Percentiles rank a stretch among this genome's conserved stretches.
These are phyloP conservation scores for Polypterus bichir DNA, from an alignment of 2,113 vertebrate species.

Conservation along the genomic window DNA sequence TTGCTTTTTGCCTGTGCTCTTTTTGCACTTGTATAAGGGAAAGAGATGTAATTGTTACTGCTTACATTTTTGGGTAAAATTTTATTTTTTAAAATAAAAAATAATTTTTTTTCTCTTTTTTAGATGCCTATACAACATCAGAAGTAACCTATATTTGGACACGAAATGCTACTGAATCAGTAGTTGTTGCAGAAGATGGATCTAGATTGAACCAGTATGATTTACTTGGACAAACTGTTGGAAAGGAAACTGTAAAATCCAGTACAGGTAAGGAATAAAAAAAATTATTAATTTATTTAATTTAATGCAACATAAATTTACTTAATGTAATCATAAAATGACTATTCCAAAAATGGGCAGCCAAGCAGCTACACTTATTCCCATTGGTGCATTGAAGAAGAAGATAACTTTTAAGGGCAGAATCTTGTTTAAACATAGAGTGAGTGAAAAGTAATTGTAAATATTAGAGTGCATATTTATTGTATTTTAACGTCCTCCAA, in stretches of 20 bases:
- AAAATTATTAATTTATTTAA: background rate
- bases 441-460: background rate
- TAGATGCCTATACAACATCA: constrained; percentile 90
- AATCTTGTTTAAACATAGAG: background rate
- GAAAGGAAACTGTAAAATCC: constrained; percentile 89
- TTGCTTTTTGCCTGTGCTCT: no score
- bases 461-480: no score
- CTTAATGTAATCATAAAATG: no score
- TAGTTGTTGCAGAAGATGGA: constrained; percentile 87
- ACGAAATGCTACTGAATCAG: constrained; percentile 78
- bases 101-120: constrained; percentile 9
- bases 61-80: background rate
- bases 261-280: constrained; percentile 73
- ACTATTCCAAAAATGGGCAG: no score
- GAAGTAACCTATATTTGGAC: constrained; percentile 96
- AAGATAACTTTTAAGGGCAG: no score
- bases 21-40: no score
- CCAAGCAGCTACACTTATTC: no score
- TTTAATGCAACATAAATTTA: no score
- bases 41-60: background rate
- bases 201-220: constrained; percentile 94
- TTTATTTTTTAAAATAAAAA: no score
- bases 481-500: no score
- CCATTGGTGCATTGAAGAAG: no score
- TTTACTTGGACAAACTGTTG: constrained; percentile 83